Percentiles rank a stretch among this genome's conserved stretches.
phyloP scores from a whole-genome alignment of 1,140 invertebrate genomes.

The Drosophila seguyi region DNA sequence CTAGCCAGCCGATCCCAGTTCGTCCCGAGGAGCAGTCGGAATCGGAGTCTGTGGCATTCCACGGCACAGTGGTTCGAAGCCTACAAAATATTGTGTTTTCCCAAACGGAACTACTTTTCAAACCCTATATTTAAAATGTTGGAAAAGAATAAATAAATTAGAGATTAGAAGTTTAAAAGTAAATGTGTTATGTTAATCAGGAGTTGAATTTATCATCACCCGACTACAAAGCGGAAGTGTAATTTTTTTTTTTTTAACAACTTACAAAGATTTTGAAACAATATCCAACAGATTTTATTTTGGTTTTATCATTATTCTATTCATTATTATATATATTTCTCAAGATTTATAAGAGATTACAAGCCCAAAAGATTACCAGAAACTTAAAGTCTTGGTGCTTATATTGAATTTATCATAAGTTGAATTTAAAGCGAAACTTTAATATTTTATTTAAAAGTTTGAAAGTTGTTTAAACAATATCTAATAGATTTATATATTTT shows the following conservation, averaged over 20 bases:
- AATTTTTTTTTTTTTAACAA: not conserved
- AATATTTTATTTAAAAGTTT: not conserved
- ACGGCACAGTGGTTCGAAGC: conserved; percentile 21
- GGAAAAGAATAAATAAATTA: not conserved
- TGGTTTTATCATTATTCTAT: no score
- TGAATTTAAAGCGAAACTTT: not conserved
- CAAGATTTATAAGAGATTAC: not conserved
- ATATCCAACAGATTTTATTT: not conserved
- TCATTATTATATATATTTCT: not conserved
- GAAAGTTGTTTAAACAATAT: no score
- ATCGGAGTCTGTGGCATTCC: conserved; percentile 39
- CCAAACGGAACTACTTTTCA: not conserved
- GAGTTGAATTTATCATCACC: not conserved
- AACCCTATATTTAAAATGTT: not conserved
- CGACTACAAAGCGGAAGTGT: not conserved
- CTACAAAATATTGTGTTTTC: not conserved
- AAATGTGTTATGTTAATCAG: not conserved
- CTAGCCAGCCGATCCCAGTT: conserved; percentile 32
- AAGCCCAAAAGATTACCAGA: not conserved
- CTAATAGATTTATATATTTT: no score
- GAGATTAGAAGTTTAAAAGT: not conserved
- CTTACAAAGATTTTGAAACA: not conserved
- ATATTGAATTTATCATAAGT: not conserved
- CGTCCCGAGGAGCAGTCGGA: conserved; percentile 23
- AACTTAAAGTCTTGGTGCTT: not conserved